Percentiles rank a stretch among this genome's conserved stretches.
phyloP scores from a whole-genome alignment of 1,140 invertebrate genomes.

The Bombus waltoni region DNA sequence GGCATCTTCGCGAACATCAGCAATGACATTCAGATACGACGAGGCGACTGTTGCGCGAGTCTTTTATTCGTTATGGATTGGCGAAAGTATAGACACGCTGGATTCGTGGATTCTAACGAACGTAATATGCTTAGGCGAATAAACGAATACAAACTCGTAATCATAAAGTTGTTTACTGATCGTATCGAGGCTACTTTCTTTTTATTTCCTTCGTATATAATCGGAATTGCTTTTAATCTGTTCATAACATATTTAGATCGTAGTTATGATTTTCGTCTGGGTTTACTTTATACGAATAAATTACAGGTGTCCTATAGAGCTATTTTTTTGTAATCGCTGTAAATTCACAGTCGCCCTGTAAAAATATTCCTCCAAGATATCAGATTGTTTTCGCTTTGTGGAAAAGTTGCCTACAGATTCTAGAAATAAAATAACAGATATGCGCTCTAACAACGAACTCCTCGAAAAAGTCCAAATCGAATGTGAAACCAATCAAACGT shows the following conservation, averaged over 20 bases:
- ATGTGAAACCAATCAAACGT: neutral
- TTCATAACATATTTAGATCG: no score
- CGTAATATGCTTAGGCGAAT: no score
- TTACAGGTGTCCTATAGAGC: no score
- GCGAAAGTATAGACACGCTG: neutral
- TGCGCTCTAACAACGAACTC: neutral
- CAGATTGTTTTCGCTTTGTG: neutral
- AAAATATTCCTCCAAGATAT: neutral
- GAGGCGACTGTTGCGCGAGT: neutral
- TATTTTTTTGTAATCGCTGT: neutral
- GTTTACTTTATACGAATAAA: no score
- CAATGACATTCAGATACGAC: neutral
- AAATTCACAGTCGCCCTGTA: neutral
- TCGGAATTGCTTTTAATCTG: no score
- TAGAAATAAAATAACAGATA: neutral
- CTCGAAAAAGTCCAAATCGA: neutral
- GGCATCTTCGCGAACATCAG: neutral
- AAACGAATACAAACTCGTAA: neutral
- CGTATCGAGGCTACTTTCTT: no score
- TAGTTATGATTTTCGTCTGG: no score
- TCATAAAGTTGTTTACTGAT: neutral
- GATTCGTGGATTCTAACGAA: no score
- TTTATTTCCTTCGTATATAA: no score
- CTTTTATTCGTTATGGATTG: neutral
- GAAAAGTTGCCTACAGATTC: neutral